phyloP scores from a whole-genome alignment of 1,140 invertebrate species.

The Procambarus clarkii region DNA sequence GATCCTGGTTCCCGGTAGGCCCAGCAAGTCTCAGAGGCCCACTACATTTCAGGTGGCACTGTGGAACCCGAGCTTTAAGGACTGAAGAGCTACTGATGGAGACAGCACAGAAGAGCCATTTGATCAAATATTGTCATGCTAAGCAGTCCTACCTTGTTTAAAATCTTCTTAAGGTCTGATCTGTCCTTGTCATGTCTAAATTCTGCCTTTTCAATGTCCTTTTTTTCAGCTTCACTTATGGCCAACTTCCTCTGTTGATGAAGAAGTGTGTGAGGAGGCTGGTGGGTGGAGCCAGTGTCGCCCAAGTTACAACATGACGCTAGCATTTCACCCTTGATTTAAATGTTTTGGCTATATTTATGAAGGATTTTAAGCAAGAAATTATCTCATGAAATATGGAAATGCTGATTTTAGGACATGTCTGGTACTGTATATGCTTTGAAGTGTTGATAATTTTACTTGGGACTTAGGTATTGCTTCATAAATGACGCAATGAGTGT shows the following conservation, averaged over 20 bases:
- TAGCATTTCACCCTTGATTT: background rate
- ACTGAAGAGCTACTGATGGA: background rate
- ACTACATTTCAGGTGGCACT: too few relatives aligned
- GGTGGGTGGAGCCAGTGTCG: background rate
- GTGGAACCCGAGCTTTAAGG: too few relatives aligned
- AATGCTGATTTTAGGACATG: too few relatives aligned
- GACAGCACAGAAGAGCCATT: background rate
- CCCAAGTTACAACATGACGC: background rate
- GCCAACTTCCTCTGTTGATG: slow-evolving; percentile 69
- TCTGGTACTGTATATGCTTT: too few relatives aligned
- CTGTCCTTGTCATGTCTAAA: slow-evolving; percentile 68
- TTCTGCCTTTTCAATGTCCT: slow-evolving; percentile 69
- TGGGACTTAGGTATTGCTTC: too few relatives aligned
- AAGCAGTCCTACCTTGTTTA: slow-evolving; percentile 66
- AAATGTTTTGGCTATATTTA: too few relatives aligned
- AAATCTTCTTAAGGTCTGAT: slow-evolving; percentile 67
- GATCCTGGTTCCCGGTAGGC: too few relatives aligned
- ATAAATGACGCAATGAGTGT: too few relatives aligned
- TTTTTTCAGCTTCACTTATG: slow-evolving; percentile 70
- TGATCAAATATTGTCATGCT: background rate
- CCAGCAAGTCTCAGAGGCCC: too few relatives aligned
- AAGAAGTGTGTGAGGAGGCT: slow-evolving; percentile 26
- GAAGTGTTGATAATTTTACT: too few relatives aligned
- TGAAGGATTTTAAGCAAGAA: too few relatives aligned
- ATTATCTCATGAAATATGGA: too few relatives aligned